Percentiles rank a stretch among this genome's conserved stretches.
Evolutionary conservation across 92 coral and sea anemone species (phyloP).

Genomic region (Micromussa lordhowensis): DNA sequence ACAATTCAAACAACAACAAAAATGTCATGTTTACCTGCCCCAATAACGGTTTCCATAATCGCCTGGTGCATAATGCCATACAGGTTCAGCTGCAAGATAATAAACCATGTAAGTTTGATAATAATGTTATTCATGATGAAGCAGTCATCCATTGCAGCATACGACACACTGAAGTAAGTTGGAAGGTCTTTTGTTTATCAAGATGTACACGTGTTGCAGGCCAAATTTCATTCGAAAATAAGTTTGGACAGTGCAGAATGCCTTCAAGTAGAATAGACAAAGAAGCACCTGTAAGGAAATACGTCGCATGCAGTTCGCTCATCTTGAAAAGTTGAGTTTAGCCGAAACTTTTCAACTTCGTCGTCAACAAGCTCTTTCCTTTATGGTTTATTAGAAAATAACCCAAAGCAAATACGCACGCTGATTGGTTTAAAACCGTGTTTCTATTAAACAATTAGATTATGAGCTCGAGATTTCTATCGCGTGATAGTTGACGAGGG

Average conservation of each 20-base stretch:
- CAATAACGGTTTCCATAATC: constrained; percentile 75
- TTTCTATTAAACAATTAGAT: too few relatives aligned
- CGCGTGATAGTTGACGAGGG: too few relatives aligned
- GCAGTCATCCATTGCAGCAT: background rate
- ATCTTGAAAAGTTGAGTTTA: too few relatives aligned
- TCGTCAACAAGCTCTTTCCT: too few relatives aligned
- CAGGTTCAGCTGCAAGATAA: constrained; percentile 82
- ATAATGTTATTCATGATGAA: background rate
- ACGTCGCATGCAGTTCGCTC: too few relatives aligned
- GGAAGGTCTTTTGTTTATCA: background rate
- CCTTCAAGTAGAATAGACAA: background rate
- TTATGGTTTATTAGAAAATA: too few relatives aligned
- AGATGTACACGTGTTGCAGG: background rate
- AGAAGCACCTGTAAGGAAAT: too few relatives aligned
- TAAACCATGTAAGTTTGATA: constrained; percentile 69
- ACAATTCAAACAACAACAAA: background rate
- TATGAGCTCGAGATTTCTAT: too few relatives aligned
- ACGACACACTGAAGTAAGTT: background rate
- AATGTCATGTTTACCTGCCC: constrained; percentile 70
- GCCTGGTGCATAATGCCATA: constrained; percentile 81
- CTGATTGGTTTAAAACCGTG: too few relatives aligned
- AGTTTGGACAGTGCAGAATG: background rate
- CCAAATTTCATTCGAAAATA: background rate
- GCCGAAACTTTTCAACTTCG: too few relatives aligned
- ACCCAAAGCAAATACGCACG: too few relatives aligned